Evolutionary conservation across 2,888 invertebrate genomes (phyloP).

Genomic region (Lasioglossum vierecki): DNA sequence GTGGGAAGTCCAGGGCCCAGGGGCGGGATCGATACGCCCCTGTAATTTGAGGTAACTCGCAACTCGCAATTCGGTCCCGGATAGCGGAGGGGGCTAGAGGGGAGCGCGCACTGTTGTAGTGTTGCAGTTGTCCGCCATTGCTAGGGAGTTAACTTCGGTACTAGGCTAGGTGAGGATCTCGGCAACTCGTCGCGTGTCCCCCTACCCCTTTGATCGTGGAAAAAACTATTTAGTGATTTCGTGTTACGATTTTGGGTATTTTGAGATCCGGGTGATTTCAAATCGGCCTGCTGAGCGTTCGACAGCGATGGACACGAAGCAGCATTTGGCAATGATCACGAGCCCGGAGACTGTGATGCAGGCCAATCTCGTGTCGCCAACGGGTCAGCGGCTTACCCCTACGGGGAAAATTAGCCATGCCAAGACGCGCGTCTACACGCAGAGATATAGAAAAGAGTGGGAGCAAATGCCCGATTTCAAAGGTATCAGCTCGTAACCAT

Average conservation of each 20-base stretch:
- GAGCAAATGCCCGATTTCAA: slow-evolving; percentile 86
- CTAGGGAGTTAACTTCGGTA: slow-evolving; percentile 82
- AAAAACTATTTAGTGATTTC: slow-evolving; percentile 82
- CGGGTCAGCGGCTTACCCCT: slow-evolving; percentile 76
- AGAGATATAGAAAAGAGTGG: slow-evolving; percentile 86
- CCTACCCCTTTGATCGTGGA: slow-evolving; percentile 66
- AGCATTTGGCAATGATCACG: slow-evolving; percentile 61
- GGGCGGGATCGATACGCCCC: slow-evolving; percentile 4
- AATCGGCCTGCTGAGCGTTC: slow-evolving; percentile 53
- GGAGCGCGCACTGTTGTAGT: slow-evolving; percentile 26
- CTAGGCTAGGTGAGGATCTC: slow-evolving; percentile 75
- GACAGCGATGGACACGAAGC: slow-evolving; percentile 70
- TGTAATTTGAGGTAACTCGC: slow-evolving; percentile 32
- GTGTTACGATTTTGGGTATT: slow-evolving; percentile 78
- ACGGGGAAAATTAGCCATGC: slow-evolving; percentile 83
- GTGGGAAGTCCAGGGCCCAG: neutral
- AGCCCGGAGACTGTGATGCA: slow-evolving; percentile 60
- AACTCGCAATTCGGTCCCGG: neutral
- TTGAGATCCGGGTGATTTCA: slow-evolving; percentile 69
- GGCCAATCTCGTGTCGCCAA: slow-evolving; percentile 41
- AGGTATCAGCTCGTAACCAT: slow-evolving; percentile 81
- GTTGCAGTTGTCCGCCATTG: slow-evolving; percentile 63
- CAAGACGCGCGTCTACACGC: slow-evolving; percentile 85
- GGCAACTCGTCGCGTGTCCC: slow-evolving; percentile 43
- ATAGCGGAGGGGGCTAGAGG: slow-evolving; percentile 33